Evolutionary conservation across 1,140 invertebrate genomes (phyloP), one percentile per base, ranked within the genome.

Genomic region (Chironomus striatipennis): DNA sequence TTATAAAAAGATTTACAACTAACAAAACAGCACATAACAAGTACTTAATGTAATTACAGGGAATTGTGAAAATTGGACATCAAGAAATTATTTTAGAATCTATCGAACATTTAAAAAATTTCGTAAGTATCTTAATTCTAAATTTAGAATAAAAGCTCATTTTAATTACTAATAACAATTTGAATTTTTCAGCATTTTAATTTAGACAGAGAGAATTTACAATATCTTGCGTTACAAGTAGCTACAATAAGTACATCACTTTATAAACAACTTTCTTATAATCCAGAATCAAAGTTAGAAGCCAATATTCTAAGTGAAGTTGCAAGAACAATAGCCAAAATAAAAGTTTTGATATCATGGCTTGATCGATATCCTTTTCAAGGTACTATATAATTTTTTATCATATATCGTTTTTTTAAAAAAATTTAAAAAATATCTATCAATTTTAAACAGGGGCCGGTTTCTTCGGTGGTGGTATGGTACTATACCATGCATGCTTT

Each of bases 1-100:
- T 34, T 34, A 34, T 34, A 34, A 34, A n/a, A n/a, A n/a, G n/a
- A n/a, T n/a, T n/a, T n/a, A n/a, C n/a, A n/a, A n/a, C n/a, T n/a
- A n/a, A n/a, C n/a, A n/a, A n/a, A n/a, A n/a, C n/a, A n/a, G n/a
- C n/a, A n/a, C n/a, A n/a, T n/a, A n/a, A n/a, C n/a, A n/a, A n/a
- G n/a, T n/a, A n/a, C n/a, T n/a, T n/a, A n/a, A n/a, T n/a, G n/a
- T 34, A 34, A 34, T 34, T 34, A 34, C 24, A 34, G 43, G 91
- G 92, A 47, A 89, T 97, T 76, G 84, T 86, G 65, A 91, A 92
- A 79, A 88, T 97, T 75, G 95, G 95, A 5, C 95, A 97, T 80
- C 96, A 98, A 83, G 96, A 98, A 83, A 87, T 96, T 72, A 89
- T 97, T 76, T 84, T 97, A 74, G 94, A 96, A 84, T 93, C 93